phyloP scores from a whole-genome alignment of 2,113 vertebrate species.

The Eurystomus gularis region DNA sequence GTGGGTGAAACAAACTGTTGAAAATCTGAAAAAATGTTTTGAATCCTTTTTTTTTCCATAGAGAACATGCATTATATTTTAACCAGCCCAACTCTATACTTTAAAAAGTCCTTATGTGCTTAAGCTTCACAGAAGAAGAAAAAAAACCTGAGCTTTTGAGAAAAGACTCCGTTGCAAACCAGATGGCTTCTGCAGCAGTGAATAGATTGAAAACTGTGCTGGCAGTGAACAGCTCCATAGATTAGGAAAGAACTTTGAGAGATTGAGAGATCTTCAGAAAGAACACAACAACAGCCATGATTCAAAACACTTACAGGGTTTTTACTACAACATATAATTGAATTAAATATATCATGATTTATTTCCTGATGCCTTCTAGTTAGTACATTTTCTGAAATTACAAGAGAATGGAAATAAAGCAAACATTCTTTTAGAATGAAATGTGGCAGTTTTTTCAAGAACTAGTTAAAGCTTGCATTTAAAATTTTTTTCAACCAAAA shows the following conservation, averaged over 20 bases:
- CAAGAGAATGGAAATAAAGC: constrained; percentile 21
- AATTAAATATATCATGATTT: constrained; percentile 18
- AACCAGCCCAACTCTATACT: neutral
- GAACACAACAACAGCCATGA: neutral
- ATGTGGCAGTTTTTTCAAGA: neutral
- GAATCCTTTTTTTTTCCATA: neutral
- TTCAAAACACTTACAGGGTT: constrained; percentile 32
- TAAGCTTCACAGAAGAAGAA: neutral
- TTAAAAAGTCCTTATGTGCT: neutral
- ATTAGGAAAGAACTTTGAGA: constrained; percentile 32
- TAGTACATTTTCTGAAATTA: constrained; percentile 33
- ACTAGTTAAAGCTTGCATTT: neutral
- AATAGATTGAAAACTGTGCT: constrained; percentile 34
- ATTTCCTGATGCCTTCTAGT: neutral
- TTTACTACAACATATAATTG: constrained; percentile 53
- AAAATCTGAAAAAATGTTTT: neutral
- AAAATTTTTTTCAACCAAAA: neutral
- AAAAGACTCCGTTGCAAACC: constrained; percentile 3
- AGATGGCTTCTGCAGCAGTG: constrained; percentile 52
- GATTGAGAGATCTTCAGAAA: constrained; percentile 49
- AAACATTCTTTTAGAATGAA: constrained; percentile 19
- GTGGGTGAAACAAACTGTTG: neutral
- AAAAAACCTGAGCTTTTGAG: neutral
- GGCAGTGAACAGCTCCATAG: constrained; percentile 20
- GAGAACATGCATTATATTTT: neutral